Base-by-base conservation (phyloP, 2,888 invertebrate species). In the Octonoba sinensis region DNA sequence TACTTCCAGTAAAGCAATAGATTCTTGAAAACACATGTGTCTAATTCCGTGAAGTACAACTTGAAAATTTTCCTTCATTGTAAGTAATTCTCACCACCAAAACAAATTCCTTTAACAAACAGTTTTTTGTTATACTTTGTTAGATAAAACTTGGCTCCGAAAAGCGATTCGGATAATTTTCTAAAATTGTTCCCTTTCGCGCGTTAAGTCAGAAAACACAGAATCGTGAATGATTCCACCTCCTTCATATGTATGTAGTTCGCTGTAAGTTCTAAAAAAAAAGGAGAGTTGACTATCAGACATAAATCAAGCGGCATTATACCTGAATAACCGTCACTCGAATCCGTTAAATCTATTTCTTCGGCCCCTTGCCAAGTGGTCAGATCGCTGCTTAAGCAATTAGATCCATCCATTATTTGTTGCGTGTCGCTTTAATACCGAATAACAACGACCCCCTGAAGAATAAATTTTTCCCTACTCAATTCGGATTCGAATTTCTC, bases 331-430 rank as follows among this genome's bases (percentile, higher is more conserved):
- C 73, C 73, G 64, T 65, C 73, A 73, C 62, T 46, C 36, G 64
- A 54, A 54, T 46, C 73, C 64, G 64, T 65, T 56, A 65, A 65
- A 56, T 73, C 73, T 65, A 73, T 73, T 69, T 69, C 62, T 76
- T 76, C 62, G 20, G 59, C 59, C 66, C 51, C 36, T 36, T 6
- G 36, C 36, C 36, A 78, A 72, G 57, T 78, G 72, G 66, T 62
- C 76, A 69, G 78, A 78, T 72, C 78, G 72, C 78, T 78, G 78
- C 78, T 78, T 78, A 78, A 78, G 66, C 72, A 78, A 78, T 78
- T 67, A 72, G 59, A 59, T 78, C 66, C 59, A 66, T 78, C 65
- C 54, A 78, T 78, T 78, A 78, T 78, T 72, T 78, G 71, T 66
- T 65, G 65, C 72, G 72, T 72, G 78, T 67, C 66, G 78, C 71